Evolutionary conservation across 2,797 vertebrate genomes (phyloP).

Genomic region (Oryzias sinensis): DNA sequence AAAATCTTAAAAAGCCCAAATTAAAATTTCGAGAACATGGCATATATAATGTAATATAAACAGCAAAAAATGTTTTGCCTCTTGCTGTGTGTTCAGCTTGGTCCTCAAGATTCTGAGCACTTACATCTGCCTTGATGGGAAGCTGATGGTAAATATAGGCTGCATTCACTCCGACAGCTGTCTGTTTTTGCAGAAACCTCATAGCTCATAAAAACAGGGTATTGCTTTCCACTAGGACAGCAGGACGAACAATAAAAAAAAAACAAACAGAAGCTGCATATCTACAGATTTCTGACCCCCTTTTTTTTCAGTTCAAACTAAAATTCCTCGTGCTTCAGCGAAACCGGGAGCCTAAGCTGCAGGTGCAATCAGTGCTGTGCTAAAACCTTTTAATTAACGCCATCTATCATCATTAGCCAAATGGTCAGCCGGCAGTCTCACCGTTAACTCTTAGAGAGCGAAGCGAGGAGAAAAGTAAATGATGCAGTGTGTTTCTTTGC

Average conservation of each 20-base stretch:
- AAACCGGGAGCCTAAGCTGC: slow-evolving; percentile 52
- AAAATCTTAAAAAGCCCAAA: too few species aligned
- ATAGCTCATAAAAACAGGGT: slow-evolving; percentile 44
- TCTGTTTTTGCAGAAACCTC: neutral
- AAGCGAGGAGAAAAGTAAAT: slow-evolving; percentile 61
- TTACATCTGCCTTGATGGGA: slow-evolving; percentile 3
- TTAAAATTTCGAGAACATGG: neutral
- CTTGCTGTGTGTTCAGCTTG: neutral
- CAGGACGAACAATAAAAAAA: slow-evolving; percentile 15
- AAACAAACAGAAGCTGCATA: slow-evolving; percentile 26
- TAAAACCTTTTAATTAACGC: slow-evolving; percentile 82
- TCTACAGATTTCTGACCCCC: slow-evolving; percentile 11
- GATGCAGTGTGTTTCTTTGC: slow-evolving; percentile 50
- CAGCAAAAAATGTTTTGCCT: neutral
- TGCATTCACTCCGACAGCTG: slow-evolving; percentile 9
- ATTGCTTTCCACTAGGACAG: slow-evolving; percentile 43
- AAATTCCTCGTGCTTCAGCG: slow-evolving; percentile 40
- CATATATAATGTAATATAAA: neutral
- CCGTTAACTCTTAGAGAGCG: slow-evolving; percentile 73
- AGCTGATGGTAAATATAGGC: slow-evolving; percentile 16
- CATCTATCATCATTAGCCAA: slow-evolving; percentile 84
- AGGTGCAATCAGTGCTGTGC: slow-evolving; percentile 76
- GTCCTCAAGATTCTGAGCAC: neutral
- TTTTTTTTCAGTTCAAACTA: slow-evolving; percentile 13
- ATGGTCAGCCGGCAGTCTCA: slow-evolving; percentile 71